phyloP scores from a whole-genome alignment of 2,113 vertebrate species.

The Ranitomeya imitator region DNA sequence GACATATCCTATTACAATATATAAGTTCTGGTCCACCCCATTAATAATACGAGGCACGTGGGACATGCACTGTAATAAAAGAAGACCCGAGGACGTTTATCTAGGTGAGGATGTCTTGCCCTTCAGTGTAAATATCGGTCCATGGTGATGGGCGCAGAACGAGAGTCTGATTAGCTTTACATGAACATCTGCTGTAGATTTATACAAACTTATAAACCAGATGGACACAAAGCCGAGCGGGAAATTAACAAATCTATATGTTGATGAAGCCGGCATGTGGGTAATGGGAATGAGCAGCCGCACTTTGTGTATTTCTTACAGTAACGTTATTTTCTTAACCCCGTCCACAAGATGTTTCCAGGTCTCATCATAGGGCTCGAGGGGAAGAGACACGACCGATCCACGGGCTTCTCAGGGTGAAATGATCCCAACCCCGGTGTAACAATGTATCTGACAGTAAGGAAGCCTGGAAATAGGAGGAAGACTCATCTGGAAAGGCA shows the following conservation, averaged over 20 bases:
- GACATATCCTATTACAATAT: too few relatives aligned
- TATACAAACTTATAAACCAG: constrained; percentile 72
- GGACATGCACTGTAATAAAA: not conserved
- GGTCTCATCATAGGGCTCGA: not conserved
- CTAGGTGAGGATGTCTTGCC: not conserved
- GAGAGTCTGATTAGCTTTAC: constrained; percentile 73
- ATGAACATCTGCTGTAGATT: constrained; percentile 80
- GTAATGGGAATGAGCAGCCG: constrained; percentile 72
- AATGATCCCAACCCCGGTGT: not conserved
- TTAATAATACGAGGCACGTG: too few relatives aligned
- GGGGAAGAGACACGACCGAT: not conserved
- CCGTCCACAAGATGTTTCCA: not conserved
- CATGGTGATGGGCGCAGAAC: constrained; percentile 60
- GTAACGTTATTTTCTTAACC: constrained; percentile 60
- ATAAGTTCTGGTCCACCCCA: too few relatives aligned
- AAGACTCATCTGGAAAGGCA: not conserved
- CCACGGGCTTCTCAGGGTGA: not conserved
- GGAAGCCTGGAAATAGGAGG: not conserved
- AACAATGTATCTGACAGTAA: not conserved
- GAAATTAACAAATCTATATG: constrained; percentile 79
- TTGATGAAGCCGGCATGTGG: constrained; percentile 76
- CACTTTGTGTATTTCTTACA: constrained; percentile 61
- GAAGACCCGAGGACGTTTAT: not conserved
- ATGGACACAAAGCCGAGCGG: constrained; percentile 72
- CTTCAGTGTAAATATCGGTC: constrained; percentile 57